Evolutionary conservation across 2,888 invertebrate genomes (phyloP).

Genomic region (Serrognathus titanus): DNA sequence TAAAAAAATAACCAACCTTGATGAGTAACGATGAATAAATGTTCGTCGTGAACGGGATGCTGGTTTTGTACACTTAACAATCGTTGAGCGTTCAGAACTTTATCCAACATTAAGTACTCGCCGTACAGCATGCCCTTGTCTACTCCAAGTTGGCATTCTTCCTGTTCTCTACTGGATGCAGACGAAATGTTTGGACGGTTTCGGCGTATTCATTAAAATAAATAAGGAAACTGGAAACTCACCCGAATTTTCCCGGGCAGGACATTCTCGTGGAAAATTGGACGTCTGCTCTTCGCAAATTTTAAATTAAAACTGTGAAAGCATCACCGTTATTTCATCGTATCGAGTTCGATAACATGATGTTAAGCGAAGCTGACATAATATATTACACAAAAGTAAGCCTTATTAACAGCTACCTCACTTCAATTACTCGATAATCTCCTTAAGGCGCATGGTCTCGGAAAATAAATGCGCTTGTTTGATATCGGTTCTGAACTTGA

Average conservation of each 20-base stretch:
- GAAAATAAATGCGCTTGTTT: too few species aligned
- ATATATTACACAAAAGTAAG: conserved; percentile 7
- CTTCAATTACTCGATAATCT: too few species aligned
- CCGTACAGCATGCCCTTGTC: conserved; percentile 83
- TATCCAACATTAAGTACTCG: conserved; percentile 88
- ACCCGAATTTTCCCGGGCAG: conserved; percentile 37
- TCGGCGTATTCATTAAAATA: background rate
- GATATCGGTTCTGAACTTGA: too few species aligned
- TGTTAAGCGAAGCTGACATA: conserved; percentile 23
- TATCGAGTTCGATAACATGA: conserved; percentile 19
- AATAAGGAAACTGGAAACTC: conserved; percentile 6
- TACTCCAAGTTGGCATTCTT: conserved; percentile 60
- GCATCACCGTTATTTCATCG: background rate
- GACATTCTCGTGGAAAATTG: conserved; percentile 31
- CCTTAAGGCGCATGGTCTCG: too few species aligned
- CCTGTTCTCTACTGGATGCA: conserved; percentile 39
- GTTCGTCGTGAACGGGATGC: conserved; percentile 89
- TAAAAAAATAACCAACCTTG: conserved; percentile 70
- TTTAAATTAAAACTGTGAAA: conserved; percentile 28
- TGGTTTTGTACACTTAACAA: conserved; percentile 73
- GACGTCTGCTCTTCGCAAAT: conserved; percentile 28
- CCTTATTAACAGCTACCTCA: background rate
- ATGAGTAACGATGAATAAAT: conserved; percentile 95
- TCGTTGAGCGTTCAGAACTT: conserved; percentile 75
- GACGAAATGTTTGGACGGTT: background rate